Percentiles rank a stretch among this genome's conserved stretches.
Evolutionary conservation across 2,113 vertebrate genomes (phyloP).

Genomic region (Passer domesticus): DNA sequence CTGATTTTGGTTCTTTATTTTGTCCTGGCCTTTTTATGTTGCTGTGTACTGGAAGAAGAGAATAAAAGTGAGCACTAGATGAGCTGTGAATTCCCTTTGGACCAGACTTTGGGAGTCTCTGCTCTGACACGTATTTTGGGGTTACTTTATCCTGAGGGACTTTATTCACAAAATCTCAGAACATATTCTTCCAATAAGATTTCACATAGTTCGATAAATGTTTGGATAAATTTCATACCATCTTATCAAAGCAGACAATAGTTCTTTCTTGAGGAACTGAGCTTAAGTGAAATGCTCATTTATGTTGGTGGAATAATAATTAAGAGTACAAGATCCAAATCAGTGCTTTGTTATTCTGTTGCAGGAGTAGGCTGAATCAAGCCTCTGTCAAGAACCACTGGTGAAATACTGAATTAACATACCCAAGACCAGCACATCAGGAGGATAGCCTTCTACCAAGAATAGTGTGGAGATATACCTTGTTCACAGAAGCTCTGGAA

Average conservation of each 20-base stretch:
- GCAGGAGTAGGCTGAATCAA: conserved; percentile 3
- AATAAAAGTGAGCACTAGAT: not conserved
- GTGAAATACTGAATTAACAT: not conserved
- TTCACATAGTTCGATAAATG: not conserved
- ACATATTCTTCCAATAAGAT: not conserved
- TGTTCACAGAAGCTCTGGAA: not conserved
- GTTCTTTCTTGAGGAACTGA: not conserved
- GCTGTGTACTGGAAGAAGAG: not conserved
- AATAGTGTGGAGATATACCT: not conserved
- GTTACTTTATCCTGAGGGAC: not conserved
- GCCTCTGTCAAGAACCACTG: not conserved
- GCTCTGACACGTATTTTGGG: not conserved
- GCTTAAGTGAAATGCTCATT: not conserved
- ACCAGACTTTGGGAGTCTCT: not conserved
- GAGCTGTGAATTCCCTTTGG: not conserved
- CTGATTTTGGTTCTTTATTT: not conserved
- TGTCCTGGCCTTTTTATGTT: not conserved
- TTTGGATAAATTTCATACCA: conserved; percentile 5
- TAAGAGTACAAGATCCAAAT: conserved; percentile 9
- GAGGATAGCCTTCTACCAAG: not conserved
- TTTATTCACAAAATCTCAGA: not conserved
- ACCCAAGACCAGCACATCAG: not conserved
- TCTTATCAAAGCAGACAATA: conserved; percentile 3
- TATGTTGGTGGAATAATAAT: conserved; percentile 14
- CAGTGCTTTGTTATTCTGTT: not conserved